phyloP scores from a whole-genome alignment of 2,113 vertebrate genomes.

The Mormyrus lacerda region DNA sequence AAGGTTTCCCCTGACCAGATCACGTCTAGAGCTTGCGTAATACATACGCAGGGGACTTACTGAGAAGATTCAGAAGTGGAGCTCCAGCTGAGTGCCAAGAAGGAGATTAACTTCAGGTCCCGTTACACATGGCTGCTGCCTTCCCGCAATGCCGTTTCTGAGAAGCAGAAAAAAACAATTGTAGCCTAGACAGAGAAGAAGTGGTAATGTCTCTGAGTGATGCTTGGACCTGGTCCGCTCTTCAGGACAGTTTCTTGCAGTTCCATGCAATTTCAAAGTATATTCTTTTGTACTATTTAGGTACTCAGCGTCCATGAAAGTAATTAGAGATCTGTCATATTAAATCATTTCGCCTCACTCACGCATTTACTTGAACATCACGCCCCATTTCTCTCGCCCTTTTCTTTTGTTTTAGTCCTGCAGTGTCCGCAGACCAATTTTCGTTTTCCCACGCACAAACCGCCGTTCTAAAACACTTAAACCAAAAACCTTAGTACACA shows the following conservation, averaged over 20 bases:
- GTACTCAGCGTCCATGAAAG: background rate
- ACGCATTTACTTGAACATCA: background rate
- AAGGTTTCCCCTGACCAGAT: background rate
- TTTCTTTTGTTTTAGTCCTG: background rate
- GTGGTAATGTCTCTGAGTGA: background rate
- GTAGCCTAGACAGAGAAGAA: background rate
- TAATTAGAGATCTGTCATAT: constrained; percentile 25
- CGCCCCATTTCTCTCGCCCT: background rate
- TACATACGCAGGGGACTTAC: background rate
- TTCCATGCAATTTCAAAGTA: background rate
- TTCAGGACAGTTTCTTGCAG: background rate
- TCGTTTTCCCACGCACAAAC: background rate
- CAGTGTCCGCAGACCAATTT: background rate
- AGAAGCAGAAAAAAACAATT: background rate
- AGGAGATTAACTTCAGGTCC: background rate
- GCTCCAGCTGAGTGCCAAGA: background rate
- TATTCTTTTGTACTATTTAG: background rate
- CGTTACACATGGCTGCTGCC: background rate
- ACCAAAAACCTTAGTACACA: background rate
- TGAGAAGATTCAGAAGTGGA: background rate
- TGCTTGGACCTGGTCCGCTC: background rate
- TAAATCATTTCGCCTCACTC: constrained; percentile 19
- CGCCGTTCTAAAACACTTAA: background rate
- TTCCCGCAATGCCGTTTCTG: background rate
- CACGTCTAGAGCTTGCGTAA: background rate